Conservation (phyloP, 2,888 invertebrate genomes). For the Eurytoma californica region DNA sequence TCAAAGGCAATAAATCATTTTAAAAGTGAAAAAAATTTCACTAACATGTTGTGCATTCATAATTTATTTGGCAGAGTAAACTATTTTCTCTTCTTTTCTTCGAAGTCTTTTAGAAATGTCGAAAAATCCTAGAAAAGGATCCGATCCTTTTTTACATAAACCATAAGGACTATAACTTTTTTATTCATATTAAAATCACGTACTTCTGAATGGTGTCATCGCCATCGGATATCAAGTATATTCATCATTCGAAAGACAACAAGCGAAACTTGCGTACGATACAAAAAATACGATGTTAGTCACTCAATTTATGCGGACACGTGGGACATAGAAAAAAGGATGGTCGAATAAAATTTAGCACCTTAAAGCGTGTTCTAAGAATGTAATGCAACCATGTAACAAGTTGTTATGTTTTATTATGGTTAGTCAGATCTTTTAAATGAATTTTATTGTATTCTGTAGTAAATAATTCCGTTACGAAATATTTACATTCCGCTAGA, state of each 20-base stretch:
- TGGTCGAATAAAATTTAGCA: constrained; percentile 11
- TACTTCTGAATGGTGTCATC: constrained; percentile 15
- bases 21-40: too few species aligned
- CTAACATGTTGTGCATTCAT: too few species aligned
- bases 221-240: constrained; percentile 7
- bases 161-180: background rate
- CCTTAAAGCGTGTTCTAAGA: background rate
- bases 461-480: too few species aligned
- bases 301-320: background rate
- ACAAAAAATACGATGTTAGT: constrained; percentile 2
- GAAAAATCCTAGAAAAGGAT: too few species aligned
- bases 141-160: background rate
- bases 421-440: too few species aligned
- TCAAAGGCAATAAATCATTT: background rate
- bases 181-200: constrained; percentile 25
- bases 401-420: too few species aligned
- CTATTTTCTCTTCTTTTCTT: constrained; percentile 3
- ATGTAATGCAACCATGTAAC: too few species aligned
- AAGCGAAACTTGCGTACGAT: constrained; percentile 30
- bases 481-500: too few species aligned
- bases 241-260: constrained; percentile 14
- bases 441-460: too few species aligned
- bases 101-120: background rate
- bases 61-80: background rate
- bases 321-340: background rate